These are phyloP conservation scores for Spialia ferax DNA, from an alignment of 2,888 invertebrate species.

Conservation along the genomic window DNA sequence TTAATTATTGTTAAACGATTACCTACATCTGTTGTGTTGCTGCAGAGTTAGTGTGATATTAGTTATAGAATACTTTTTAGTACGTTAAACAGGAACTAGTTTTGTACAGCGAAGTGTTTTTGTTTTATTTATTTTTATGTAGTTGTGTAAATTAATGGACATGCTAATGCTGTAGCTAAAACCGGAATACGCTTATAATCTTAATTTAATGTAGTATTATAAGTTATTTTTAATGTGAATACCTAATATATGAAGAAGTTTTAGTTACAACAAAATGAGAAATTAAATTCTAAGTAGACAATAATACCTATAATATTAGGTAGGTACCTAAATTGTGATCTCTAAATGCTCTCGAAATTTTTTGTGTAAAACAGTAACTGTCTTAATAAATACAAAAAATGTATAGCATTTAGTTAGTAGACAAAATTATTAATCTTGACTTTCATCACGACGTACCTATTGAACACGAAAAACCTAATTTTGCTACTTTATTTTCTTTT, in stretches of 20 bases:
- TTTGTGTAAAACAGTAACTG: too few species aligned
- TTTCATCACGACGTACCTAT: too few species aligned
- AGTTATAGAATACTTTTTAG: constrained; percentile 58
- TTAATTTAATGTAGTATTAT: constrained; percentile 43
- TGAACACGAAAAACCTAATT: too few species aligned
- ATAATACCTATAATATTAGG: too few species aligned
- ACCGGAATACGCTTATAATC: constrained; percentile 49
- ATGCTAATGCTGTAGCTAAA: constrained; percentile 39
- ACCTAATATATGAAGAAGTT: not conserved
- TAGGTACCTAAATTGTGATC: too few species aligned
- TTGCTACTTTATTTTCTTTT: too few species aligned
- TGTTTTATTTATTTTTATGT: constrained; percentile 44
- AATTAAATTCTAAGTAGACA: not conserved
- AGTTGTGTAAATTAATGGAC: constrained; percentile 42
- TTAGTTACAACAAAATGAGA: not conserved
- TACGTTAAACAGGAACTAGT: constrained; percentile 11
- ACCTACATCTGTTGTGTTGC: constrained; percentile 39
- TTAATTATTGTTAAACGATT: constrained; percentile 43
- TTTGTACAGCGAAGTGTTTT: constrained; percentile 30
- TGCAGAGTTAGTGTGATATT: constrained; percentile 74
- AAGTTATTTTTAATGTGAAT: not conserved
- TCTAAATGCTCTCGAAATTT: constrained; percentile 13
- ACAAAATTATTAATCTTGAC: too few species aligned
- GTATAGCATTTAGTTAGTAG: too few species aligned
- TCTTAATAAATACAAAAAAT: too few species aligned